These are phyloP conservation scores for Takifugu flavidus DNA, from an alignment of 2,113 vertebrate species.

Conservation along the genomic window DNA sequence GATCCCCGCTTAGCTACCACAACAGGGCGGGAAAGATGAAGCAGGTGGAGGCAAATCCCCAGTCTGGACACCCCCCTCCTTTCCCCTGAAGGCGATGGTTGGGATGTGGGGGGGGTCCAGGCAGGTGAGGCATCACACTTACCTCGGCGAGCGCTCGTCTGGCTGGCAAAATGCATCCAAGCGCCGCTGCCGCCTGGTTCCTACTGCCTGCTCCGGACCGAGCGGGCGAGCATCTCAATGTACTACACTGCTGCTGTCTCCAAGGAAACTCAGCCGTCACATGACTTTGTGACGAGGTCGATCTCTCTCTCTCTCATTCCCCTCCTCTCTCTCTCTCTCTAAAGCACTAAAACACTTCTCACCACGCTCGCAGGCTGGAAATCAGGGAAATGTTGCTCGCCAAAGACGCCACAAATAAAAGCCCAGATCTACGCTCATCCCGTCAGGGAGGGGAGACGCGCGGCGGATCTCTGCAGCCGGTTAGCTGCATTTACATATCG, in stretches of 20 bases:
- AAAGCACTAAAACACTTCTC: slow-evolving; percentile 24
- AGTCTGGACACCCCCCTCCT: no score
- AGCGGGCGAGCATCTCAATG: slow-evolving; percentile 75
- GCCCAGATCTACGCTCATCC: not conserved
- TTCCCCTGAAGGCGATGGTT: no score
- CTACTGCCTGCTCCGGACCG: slow-evolving; percentile 60
- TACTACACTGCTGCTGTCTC: slow-evolving; percentile 77
- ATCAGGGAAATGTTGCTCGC: slow-evolving; percentile 28
- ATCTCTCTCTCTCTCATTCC: slow-evolving; percentile 35
- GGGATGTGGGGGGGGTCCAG: slow-evolving; percentile 11
- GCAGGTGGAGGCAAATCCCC: no score
- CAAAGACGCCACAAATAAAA: slow-evolving; percentile 9
- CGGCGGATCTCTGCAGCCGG: not conserved
- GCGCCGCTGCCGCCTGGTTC: slow-evolving; percentile 59
- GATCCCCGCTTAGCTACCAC: no score
- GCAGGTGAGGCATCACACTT: slow-evolving; percentile 31
- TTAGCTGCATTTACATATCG: slow-evolving; percentile 28
- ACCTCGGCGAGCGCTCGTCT: slow-evolving; percentile 62
- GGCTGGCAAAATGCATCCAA: slow-evolving; percentile 63
- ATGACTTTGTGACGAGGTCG: slow-evolving; percentile 66
- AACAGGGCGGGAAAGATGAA: slow-evolving; percentile 4
- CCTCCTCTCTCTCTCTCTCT: slow-evolving; percentile 33
- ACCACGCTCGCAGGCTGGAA: slow-evolving; percentile 24
- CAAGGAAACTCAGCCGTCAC: slow-evolving; percentile 81
- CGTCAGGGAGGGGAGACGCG: not conserved